Evolutionary conservation across 2,113 vertebrate genomes (phyloP).

Genomic region (Azemiops feae): DNA sequence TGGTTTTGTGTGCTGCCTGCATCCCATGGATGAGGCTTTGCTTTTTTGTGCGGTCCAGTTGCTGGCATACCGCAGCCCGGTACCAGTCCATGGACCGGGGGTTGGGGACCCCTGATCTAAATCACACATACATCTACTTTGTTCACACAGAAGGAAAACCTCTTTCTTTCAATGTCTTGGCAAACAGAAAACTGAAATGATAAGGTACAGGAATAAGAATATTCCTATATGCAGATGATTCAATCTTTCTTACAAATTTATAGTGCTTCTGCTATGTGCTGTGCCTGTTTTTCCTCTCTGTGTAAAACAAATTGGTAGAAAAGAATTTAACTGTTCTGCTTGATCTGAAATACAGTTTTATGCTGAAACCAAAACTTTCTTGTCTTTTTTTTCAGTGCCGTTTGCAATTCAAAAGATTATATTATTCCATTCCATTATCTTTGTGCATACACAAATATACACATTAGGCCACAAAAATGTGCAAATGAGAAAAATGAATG

Average conservation of each 20-base stretch:
- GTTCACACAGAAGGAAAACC: background rate
- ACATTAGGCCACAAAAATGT: background rate
- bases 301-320: background rate
- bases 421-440: background rate
- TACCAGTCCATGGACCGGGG: too few relatives aligned
- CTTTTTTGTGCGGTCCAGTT: too few relatives aligned
- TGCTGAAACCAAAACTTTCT: background rate
- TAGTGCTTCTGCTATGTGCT: background rate
- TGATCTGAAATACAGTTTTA: background rate
- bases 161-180: background rate
- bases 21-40: too few relatives aligned
- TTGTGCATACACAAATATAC: background rate
- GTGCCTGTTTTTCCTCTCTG: background rate
- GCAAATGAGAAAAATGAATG: background rate
- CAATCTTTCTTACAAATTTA: background rate
- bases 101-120: background rate
- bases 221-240: background rate
- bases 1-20: too few relatives aligned
- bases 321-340: background rate
- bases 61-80: too few relatives aligned
- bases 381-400: background rate
- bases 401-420: background rate
- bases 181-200: background rate
- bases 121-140: background rate
- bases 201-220: background rate